Evolutionary conservation across 2,797 vertebrate species (phyloP).

Genomic region (Chiroxiphia lanceolata): DNA sequence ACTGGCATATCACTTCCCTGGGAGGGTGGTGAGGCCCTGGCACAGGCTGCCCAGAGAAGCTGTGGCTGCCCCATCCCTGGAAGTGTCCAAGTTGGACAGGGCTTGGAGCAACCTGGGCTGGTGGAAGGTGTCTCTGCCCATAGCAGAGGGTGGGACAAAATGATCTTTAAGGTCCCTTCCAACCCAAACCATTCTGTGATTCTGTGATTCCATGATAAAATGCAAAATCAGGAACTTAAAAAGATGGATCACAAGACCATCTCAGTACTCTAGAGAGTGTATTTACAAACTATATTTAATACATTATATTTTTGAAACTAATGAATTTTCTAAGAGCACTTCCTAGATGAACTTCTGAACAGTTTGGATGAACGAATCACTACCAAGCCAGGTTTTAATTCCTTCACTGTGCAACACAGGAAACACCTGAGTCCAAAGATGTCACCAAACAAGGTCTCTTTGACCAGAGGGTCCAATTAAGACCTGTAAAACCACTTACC

Average conservation of each 20-base stretch:
- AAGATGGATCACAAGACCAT: neutral
- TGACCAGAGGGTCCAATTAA: neutral
- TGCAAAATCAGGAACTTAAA: neutral
- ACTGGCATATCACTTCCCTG: neutral
- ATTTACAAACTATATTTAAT: neutral
- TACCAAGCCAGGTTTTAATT: neutral
- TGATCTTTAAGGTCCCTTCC: neutral
- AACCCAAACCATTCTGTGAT: neutral
- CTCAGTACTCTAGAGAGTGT: neutral
- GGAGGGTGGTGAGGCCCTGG: neutral
- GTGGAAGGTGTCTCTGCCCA: neutral
- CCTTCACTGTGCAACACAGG: neutral
- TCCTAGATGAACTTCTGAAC: neutral
- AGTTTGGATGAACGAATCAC: neutral
- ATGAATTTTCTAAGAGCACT: neutral
- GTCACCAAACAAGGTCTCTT: neutral
- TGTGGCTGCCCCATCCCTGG: neutral
- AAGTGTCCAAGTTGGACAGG: rapidly evolving
- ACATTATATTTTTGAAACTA: neutral
- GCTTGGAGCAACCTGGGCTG: rapidly evolving
- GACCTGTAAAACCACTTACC: conserved; percentile 6
- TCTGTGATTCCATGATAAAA: rapidly evolving
- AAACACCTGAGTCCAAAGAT: neutral
- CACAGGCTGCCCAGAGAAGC: neutral
- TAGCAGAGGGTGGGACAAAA: rapidly evolving